Conservation (phyloP, 2,113 vertebrate genomes). For the Paradisaea rubra region DNA sequence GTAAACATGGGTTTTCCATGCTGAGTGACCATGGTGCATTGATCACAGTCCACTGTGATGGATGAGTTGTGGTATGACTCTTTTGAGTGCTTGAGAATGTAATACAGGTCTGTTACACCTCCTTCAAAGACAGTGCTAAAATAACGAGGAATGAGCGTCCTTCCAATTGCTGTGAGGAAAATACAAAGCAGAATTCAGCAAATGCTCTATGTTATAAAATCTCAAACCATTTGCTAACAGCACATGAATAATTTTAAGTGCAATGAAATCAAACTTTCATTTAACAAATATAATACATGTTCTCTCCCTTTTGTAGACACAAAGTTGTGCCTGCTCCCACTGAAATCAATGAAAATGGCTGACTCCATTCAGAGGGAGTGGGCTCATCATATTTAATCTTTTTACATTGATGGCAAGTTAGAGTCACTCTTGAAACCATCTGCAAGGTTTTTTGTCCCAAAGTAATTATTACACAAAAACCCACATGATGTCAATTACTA, state of each 20-base stretch:
- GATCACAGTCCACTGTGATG: conserved; percentile 97
- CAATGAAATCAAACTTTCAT: conserved; percentile 38
- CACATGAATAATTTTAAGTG: conserved; percentile 13
- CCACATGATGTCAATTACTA: neutral
- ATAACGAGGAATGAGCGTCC: conserved; percentile 97
- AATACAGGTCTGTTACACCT: conserved; percentile 96
- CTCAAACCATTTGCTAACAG: conserved; percentile 32
- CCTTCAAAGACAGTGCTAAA: conserved; percentile 99
- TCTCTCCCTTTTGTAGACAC: neutral
- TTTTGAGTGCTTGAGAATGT: conserved; percentile 98
- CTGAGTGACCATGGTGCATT: conserved; percentile 98
- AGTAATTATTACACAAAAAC: conserved; percentile 4
- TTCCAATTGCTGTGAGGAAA: conserved; percentile 88
- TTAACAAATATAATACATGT: conserved; percentile 1
- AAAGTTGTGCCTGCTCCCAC: neutral
- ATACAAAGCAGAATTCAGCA: conserved; percentile 69
- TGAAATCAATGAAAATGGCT: conserved; percentile 15
- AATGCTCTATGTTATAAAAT: conserved; percentile 31
- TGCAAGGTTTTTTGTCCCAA: conserved; percentile 17
- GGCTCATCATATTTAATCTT: neutral
- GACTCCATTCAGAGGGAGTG: neutral
- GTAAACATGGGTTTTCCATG: conserved; percentile 99
- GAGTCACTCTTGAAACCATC: conserved; percentile 28
- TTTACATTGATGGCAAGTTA: neutral
- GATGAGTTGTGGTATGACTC: conserved; percentile 98